Conservation (phyloP, 2,797 vertebrate genomes). For the Acipenser transmontanus region DNA sequence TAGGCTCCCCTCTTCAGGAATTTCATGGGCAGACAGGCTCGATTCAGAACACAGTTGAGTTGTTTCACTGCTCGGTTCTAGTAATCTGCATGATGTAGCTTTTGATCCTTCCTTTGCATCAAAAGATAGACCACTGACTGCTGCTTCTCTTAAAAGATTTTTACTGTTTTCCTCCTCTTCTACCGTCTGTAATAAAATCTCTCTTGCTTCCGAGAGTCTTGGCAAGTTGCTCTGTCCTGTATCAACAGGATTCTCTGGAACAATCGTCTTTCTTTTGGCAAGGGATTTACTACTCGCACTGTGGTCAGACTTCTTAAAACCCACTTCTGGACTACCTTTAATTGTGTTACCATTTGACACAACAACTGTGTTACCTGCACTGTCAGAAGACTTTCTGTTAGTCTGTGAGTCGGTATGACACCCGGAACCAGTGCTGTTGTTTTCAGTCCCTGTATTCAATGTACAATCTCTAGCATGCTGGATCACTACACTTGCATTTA, state of each 20-base stretch:
- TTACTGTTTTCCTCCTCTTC: constrained; percentile 7
- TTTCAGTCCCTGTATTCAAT: too few species aligned
- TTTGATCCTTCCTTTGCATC: constrained; percentile 15
- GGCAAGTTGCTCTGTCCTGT: constrained; percentile 14
- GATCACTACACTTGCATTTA: too few species aligned
- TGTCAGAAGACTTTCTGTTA: too few species aligned
- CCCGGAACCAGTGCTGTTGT: too few species aligned
- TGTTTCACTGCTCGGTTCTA: not conserved
- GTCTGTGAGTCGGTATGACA: too few species aligned
- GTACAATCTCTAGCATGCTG: too few species aligned
- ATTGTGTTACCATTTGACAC: too few species aligned
- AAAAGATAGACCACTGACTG: constrained; percentile 1
- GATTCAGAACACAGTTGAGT: constrained; percentile 6
- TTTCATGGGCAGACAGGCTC: constrained; percentile 17
- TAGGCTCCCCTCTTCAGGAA: constrained; percentile 17
- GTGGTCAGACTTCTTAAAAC: constrained; percentile 10
- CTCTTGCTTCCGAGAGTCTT: constrained; percentile 22
- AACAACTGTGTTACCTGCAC: too few species aligned
- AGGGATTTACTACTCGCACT: not conserved
- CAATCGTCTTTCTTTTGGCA: constrained; percentile 11
- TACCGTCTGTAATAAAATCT: constrained; percentile 15
- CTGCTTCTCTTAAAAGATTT: constrained; percentile 15
- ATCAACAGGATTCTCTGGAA: constrained; percentile 10
- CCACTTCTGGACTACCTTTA: too few species aligned
- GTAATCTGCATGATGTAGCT: too few species aligned